phyloP scores from a whole-genome alignment of 2,113 vertebrate genomes.

The Alethe castanea region DNA sequence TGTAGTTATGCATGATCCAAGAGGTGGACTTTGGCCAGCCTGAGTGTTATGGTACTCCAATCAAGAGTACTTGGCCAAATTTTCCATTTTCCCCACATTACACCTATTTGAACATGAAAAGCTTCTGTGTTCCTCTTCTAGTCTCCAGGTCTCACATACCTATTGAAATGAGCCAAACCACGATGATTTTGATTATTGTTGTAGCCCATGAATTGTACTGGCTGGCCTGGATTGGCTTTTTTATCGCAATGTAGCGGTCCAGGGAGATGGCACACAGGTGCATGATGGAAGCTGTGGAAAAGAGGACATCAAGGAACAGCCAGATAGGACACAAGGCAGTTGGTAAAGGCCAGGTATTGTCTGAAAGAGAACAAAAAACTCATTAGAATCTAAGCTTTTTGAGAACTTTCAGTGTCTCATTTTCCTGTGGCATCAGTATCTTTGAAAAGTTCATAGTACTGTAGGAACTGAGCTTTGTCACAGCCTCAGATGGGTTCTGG shows the following conservation, averaged over 20 bases:
- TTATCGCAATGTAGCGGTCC: conserved; percentile 96
- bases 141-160: conserved; percentile 73
- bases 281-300: conserved; percentile 98
- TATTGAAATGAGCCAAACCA: conserved; percentile 97
- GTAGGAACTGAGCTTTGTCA: background rate
- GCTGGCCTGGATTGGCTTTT: conserved; percentile 96
- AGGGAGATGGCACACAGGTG: conserved; percentile 97
- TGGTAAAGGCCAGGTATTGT: conserved; percentile 90
- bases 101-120: background rate
- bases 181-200: conserved; percentile 88
- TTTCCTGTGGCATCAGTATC: background rate
- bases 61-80: background rate
- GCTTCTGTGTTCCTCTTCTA: background rate
- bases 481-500: background rate
- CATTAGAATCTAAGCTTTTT: background rate
- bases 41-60: background rate
- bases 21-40: background rate
- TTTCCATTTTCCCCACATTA: background rate
- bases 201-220: conserved; percentile 94
- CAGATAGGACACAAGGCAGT: conserved; percentile 90
- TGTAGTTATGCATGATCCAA: background rate
- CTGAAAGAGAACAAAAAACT: conserved; percentile 75
- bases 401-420: background rate
- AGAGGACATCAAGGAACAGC: conserved; percentile 97
- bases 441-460: background rate